Evolutionary conservation across 1,140 invertebrate genomes (phyloP).

Genomic region (Drosophila pseudoananassae): DNA sequence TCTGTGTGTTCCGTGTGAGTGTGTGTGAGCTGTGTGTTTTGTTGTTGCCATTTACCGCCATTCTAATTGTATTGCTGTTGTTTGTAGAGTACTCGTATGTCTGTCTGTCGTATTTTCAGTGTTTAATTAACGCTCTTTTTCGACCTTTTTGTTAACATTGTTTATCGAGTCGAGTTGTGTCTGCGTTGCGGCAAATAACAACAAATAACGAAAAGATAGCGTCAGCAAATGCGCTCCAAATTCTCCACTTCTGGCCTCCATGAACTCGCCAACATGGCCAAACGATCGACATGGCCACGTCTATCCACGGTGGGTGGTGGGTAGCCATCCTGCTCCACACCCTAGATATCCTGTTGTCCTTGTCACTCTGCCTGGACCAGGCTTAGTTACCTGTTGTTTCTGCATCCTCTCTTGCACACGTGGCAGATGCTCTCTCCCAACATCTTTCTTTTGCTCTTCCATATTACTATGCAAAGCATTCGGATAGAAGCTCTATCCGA

Average conservation of each 20-base stretch:
- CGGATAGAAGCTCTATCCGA: neutral
- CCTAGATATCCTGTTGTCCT: slow-evolving; percentile 15
- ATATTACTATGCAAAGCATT: slow-evolving; percentile 5
- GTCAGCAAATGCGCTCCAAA: slow-evolving; percentile 53
- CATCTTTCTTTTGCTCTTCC: slow-evolving; percentile 4
- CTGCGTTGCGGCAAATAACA: slow-evolving; percentile 49
- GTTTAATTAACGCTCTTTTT: slow-evolving; percentile 69
- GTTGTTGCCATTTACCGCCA: slow-evolving; percentile 32
- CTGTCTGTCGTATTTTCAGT: slow-evolving; percentile 34
- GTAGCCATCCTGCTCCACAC: neutral
- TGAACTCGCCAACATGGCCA: no score
- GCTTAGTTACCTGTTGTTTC: slow-evolving; percentile 23
- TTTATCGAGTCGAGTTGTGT: slow-evolving; percentile 65
- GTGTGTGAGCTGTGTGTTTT: slow-evolving; percentile 20
- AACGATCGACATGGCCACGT: slow-evolving; percentile 75
- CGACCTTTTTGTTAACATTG: slow-evolving; percentile 52
- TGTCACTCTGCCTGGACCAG: slow-evolving; percentile 5
- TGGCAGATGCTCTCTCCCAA: slow-evolving; percentile 27
- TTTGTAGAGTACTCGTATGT: slow-evolving; percentile 29
- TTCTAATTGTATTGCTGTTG: slow-evolving; percentile 70
- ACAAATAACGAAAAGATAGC: slow-evolving; percentile 41
- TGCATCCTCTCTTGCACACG: slow-evolving; percentile 17
- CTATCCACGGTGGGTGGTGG: slow-evolving; percentile 31
- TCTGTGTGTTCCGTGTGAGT: slow-evolving; percentile 3
- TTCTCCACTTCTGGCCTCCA: slow-evolving; percentile 33